Evolutionary conservation across 2,888 invertebrate species (phyloP).

Genomic region (Hirtodrosophila confusa): DNA sequence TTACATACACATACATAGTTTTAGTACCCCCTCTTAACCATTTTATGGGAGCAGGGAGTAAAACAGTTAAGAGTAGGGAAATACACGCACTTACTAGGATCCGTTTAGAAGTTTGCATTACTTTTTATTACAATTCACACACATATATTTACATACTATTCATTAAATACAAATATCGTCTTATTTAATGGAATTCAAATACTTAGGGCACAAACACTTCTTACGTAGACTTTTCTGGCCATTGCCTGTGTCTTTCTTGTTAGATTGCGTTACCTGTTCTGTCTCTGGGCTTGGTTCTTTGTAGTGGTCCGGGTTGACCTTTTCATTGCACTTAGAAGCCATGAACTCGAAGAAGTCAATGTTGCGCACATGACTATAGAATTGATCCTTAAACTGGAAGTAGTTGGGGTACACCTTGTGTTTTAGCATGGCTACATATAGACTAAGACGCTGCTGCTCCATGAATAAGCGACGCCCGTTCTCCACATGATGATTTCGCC

Average conservation of each 20-base stretch:
- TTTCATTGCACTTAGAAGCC: constrained; percentile 60
- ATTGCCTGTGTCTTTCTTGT: constrained; percentile 7
- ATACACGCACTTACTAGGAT: no score
- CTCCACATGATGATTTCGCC: constrained; percentile 55
- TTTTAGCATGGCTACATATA: constrained; percentile 76
- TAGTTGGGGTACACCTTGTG: constrained; percentile 77
- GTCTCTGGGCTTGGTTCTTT: not conserved
- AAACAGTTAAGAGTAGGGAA: no score
- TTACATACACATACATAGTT: no score
- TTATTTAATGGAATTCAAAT: constrained; percentile 29
- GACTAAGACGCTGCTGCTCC: constrained; percentile 72
- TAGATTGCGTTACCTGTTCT: not conserved
- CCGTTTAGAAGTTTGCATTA: no score
- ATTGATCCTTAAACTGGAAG: constrained; percentile 63
- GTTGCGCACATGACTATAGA: constrained; percentile 59
- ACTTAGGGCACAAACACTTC: constrained; percentile 66
- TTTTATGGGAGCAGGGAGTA: no score
- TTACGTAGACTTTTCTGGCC: constrained; percentile 18
- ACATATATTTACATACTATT: no score
- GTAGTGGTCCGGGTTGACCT: constrained; percentile 9
- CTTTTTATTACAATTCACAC: no score
- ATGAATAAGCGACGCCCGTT: constrained; percentile 50
- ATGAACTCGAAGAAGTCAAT: constrained; percentile 80
- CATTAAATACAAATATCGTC: not conserved
- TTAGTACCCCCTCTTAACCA: no score